Conservation (phyloP, 30 jellyfish, hydroid and myxozoan species). For the Catostylus mosaicus region DNA sequence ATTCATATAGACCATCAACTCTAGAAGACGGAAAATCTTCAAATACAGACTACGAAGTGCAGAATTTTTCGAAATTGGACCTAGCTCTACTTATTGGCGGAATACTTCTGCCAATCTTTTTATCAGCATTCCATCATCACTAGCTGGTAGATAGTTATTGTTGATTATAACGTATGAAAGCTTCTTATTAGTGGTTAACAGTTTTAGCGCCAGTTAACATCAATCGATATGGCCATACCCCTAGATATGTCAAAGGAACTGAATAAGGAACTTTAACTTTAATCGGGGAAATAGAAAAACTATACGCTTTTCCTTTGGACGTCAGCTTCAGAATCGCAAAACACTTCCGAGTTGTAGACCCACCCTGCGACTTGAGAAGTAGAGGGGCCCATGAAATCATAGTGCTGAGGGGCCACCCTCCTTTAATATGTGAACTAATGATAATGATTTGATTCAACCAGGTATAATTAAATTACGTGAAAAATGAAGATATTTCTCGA, state of each 20-base stretch:
- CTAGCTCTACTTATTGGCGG: constrained; percentile 76
- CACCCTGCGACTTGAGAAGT: too few species aligned
- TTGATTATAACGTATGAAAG: neutral
- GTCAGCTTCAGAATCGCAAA: too few species aligned
- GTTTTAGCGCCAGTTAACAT: neutral
- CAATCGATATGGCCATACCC: neutral
- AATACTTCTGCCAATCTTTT: constrained; percentile 72
- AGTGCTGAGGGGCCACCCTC: too few species aligned
- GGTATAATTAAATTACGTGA: too few species aligned
- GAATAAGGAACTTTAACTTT: neutral
- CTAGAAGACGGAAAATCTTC: constrained; percentile 67
- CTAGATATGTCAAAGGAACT: neutral
- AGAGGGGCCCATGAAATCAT: too few species aligned
- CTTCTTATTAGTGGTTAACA: neutral
- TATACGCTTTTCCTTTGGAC: too few species aligned
- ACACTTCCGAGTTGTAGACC: too few species aligned
- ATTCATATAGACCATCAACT: constrained; percentile 23
- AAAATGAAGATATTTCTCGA: too few species aligned
- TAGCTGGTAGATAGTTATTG: neutral
- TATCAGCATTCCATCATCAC: constrained; percentile 91
- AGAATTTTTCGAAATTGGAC: constrained; percentile 60
- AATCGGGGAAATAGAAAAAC: neutral
- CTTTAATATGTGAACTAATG: too few species aligned
- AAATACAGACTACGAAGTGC: constrained; percentile 41
- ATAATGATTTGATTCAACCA: too few species aligned